Evolutionary conservation across 2,113 vertebrate species (phyloP).

Genomic region (Aldabrachelys gigantea): DNA sequence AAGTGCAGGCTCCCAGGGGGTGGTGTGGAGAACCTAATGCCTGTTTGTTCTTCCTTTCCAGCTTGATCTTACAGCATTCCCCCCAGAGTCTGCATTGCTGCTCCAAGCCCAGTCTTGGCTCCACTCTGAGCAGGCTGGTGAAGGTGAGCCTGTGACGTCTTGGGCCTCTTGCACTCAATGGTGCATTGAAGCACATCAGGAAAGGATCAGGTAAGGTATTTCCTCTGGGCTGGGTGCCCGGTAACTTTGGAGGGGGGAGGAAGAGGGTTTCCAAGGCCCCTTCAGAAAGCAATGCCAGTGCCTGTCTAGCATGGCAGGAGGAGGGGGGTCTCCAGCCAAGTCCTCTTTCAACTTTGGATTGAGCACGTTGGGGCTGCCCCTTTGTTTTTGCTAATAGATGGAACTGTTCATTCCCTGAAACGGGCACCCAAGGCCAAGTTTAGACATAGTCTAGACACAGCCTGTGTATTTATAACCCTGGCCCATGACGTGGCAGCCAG

Average conservation of each 20-base stretch:
- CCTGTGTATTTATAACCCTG: constrained; percentile 68
- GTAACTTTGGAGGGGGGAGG: constrained; percentile 9
- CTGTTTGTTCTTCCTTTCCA: not conserved
- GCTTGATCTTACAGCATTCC: not conserved
- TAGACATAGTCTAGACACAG: constrained; percentile 69
- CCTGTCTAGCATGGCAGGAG: constrained; percentile 14
- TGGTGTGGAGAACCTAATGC: not conserved
- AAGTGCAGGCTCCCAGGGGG: not conserved
- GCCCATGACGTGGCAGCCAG: constrained; percentile 40
- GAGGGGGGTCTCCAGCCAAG: constrained; percentile 17
- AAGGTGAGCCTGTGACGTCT: constrained; percentile 28
- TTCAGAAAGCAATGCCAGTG: not conserved
- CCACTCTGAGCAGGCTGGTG: not conserved
- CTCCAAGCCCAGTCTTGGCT: not conserved
- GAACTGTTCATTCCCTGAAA: constrained; percentile 14
- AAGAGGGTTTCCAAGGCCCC: constrained; percentile 25
- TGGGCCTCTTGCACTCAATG: constrained; percentile 30
- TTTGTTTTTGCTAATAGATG: constrained; percentile 32
- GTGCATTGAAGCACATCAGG: constrained; percentile 61
- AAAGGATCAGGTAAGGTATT: constrained; percentile 67
- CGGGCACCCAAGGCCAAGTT: constrained; percentile 50
- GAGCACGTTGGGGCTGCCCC: not conserved
- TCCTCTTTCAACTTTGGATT: not conserved
- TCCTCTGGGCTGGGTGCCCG: constrained; percentile 66
- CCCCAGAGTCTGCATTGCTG: not conserved